phyloP scores from a whole-genome alignment of 2,888 invertebrate genomes.

The Volucella bombylans region DNA sequence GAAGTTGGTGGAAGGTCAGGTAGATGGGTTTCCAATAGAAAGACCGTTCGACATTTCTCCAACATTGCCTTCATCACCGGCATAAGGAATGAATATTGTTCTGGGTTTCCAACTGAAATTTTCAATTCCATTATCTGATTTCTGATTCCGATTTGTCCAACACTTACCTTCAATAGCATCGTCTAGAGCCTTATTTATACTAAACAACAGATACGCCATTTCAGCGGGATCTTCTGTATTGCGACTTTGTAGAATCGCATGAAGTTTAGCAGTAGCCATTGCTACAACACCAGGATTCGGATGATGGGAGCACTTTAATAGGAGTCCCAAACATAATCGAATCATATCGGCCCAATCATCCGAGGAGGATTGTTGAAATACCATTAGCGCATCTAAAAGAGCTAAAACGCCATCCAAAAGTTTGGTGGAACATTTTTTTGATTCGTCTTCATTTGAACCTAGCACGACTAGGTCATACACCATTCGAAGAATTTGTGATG shows the following conservation, averaged over 20 bases:
- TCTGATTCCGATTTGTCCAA: not conserved
- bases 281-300: constrained; percentile 84
- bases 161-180: constrained; percentile 82
- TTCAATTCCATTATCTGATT: not conserved
- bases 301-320: constrained; percentile 83
- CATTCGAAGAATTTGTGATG: constrained; percentile 84
- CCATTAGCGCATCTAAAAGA: constrained; percentile 84
- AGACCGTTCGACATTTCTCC: constrained; percentile 83
- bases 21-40: constrained; percentile 81
- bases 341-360: constrained; percentile 85
- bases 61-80: constrained; percentile 86
- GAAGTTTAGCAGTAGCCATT: constrained; percentile 85
- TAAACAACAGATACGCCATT: constrained; percentile 84
- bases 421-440: constrained; percentile 83
- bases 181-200: constrained; percentile 82
- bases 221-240: constrained; percentile 84
- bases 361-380: constrained; percentile 84
- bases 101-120: constrained; percentile 82
- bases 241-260: constrained; percentile 85
- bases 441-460: constrained; percentile 83
- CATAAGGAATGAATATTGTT: constrained; percentile 85
- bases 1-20: constrained; percentile 84
- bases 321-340: constrained; percentile 83
- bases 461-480: constrained; percentile 85
- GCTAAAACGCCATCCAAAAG: constrained; percentile 84